Evolutionary conservation across 30 jellyfish, hydroid and myxozoan genomes (phyloP).

Genomic region (Aurelia sp.): DNA sequence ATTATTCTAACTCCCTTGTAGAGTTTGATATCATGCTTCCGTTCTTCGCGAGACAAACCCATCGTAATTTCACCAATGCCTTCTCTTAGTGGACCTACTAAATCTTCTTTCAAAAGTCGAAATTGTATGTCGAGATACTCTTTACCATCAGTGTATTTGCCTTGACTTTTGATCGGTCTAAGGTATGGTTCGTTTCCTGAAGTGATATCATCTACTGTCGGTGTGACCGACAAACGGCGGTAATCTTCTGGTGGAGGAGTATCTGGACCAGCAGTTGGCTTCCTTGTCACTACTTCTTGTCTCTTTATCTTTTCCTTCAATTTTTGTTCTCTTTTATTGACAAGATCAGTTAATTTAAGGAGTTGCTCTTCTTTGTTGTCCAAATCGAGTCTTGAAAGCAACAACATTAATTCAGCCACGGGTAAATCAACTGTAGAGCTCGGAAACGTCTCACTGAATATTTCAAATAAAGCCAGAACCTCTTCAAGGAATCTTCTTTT

Average conservation of each 20-base stretch:
- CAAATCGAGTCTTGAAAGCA: background rate
- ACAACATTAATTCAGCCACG: background rate
- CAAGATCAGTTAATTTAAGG: background rate
- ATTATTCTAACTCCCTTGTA: constrained; percentile 48
- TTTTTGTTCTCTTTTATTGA: background rate
- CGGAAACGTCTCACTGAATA: constrained; percentile 4
- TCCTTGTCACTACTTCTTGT: background rate
- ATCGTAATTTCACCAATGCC: constrained; percentile 42
- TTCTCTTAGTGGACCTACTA: constrained; percentile 70
- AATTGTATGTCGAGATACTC: constrained; percentile 71
- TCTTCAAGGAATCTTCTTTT: background rate
- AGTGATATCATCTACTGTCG: constrained; percentile 45
- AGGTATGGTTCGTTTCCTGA: constrained; percentile 36
- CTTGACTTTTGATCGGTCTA: constrained; percentile 69
- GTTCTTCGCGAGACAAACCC: constrained; percentile 20
- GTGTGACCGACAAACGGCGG: constrained; percentile 53
- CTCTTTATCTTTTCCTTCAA: too few species aligned
- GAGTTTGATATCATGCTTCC: constrained; percentile 39
- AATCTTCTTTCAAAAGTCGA: constrained; percentile 70
- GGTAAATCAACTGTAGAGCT: constrained; percentile 43
- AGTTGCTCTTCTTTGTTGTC: constrained; percentile 10
- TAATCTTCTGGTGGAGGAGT: constrained; percentile 69
- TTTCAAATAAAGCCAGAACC: constrained; percentile 15
- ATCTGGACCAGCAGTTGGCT: background rate
- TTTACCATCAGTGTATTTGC: constrained; percentile 46